Evolutionary conservation across 2,797 vertebrate species (phyloP).

Genomic region (Neostethus bicornis): DNA sequence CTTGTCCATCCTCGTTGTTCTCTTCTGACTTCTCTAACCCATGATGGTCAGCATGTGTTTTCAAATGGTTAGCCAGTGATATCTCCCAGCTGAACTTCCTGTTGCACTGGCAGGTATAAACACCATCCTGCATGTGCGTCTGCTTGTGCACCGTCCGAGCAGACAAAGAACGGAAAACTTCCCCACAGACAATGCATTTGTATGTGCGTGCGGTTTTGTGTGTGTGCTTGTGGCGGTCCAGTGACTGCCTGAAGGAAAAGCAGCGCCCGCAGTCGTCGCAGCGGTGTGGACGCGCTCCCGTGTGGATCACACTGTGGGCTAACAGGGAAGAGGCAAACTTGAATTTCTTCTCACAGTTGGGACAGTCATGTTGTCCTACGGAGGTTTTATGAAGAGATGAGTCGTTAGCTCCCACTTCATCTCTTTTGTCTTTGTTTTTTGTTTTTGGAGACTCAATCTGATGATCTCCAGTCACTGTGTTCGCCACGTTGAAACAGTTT

Average conservation of each 20-base stretch:
- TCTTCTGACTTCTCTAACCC: not conserved
- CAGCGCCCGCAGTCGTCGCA: slow-evolving; percentile 75
- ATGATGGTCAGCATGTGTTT: slow-evolving; percentile 36
- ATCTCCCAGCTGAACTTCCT: slow-evolving; percentile 62
- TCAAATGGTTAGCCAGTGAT: slow-evolving; percentile 62
- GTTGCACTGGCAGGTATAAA: slow-evolving; percentile 35
- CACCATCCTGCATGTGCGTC: slow-evolving; percentile 27
- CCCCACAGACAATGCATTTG: slow-evolving; percentile 65
- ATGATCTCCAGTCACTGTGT: not conserved
- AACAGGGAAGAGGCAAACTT: slow-evolving; percentile 74
- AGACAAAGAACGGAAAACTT: slow-evolving; percentile 62
- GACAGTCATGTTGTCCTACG: slow-evolving; percentile 72
- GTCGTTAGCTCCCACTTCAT: slow-evolving; percentile 1
- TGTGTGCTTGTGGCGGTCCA: slow-evolving; percentile 76
- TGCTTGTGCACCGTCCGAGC: slow-evolving; percentile 54
- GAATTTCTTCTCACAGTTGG: slow-evolving; percentile 78
- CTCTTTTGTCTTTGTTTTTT: slow-evolving; percentile 1
- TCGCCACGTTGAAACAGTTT: slow-evolving; percentile 15
- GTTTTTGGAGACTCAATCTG: slow-evolving; percentile 8
- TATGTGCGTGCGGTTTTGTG: slow-evolving; percentile 66
- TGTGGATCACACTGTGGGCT: slow-evolving; percentile 79
- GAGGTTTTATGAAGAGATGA: slow-evolving; percentile 35
- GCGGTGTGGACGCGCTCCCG: slow-evolving; percentile 75
- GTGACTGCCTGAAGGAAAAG: slow-evolving; percentile 80
- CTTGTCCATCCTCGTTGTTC: not conserved